Conservation (phyloP, 2,888 invertebrate species). For the Melolontha melolontha region DNA sequence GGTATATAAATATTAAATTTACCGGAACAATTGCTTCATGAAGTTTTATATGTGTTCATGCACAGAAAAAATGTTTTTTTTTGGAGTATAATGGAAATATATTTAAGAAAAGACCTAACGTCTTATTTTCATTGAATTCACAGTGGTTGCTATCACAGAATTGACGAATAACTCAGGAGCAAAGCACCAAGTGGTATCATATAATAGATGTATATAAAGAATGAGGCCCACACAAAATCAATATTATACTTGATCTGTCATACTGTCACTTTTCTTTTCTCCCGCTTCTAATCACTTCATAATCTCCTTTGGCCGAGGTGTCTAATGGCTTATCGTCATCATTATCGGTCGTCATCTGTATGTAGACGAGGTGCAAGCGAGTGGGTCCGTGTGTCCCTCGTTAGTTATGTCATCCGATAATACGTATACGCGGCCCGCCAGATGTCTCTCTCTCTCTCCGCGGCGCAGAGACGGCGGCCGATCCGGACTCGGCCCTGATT, state of each 20-base stretch:
- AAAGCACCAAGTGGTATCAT: no score
- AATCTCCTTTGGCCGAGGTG: conserved; percentile 31
- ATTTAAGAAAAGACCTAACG: no score
- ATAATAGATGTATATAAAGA: not conserved
- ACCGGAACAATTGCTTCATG: no score
- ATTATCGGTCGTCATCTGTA: conserved; percentile 19
- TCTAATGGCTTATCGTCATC: conserved; percentile 30
- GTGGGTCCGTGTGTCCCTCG: conserved; percentile 44
- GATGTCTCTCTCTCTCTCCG: conserved; percentile 44
- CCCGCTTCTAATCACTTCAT: conserved; percentile 28
- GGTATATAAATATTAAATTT: no score
- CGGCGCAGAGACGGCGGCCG: conserved; percentile 17
- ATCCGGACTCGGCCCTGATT: conserved; percentile 59
- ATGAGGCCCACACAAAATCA: conserved; percentile 20
- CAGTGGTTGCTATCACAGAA: no score
- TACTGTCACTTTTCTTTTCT: conserved; percentile 22
- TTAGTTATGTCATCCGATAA: conserved; percentile 49
- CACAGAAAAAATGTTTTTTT: no score
- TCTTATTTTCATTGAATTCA: no score
- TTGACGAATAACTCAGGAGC: no score
- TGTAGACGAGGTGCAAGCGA: conserved; percentile 6
- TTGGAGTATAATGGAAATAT: no score
- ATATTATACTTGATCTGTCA: conserved; percentile 14
- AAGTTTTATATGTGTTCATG: no score
- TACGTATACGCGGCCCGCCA: conserved; percentile 45